A percentile compares a stretch with the other conserved stretches of the same genome.
phyloP scores from a whole-genome alignment of 2,113 vertebrate genomes.

The Argyrosomus japonicus region DNA sequence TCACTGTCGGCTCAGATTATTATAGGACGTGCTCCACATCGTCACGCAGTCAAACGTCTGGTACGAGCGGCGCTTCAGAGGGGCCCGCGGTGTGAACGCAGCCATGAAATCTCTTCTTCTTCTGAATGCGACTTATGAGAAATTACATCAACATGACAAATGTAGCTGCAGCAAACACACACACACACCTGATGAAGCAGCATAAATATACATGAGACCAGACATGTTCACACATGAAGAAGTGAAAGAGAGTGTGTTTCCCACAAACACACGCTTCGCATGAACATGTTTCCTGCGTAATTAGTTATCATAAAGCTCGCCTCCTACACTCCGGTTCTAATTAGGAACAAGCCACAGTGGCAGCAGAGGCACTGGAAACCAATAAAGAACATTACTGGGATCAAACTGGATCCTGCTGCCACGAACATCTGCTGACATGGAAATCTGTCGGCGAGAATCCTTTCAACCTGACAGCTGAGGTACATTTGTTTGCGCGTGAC shows the following conservation, averaged over 20 bases:
- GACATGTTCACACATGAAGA: not conserved
- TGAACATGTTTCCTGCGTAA: constrained; percentile 40
- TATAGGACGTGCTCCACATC: not conserved
- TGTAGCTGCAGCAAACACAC: constrained; percentile 40
- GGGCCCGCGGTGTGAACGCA: constrained; percentile 20
- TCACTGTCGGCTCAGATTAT: constrained; percentile 51
- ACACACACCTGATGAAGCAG: not conserved
- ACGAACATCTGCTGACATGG: constrained; percentile 37
- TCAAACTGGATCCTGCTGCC: constrained; percentile 50
- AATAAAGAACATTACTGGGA: constrained; percentile 44
- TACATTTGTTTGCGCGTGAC: not conserved
- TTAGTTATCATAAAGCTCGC: constrained; percentile 63
- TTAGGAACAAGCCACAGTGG: constrained; percentile 45
- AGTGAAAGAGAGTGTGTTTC: not conserved
- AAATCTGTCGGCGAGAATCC: not conserved
- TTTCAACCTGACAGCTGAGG: not conserved
- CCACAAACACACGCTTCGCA: constrained; percentile 4
- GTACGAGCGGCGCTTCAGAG: constrained; percentile 6
- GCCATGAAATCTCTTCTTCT: constrained; percentile 61
- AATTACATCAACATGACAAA: constrained; percentile 58
- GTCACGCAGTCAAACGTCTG: not conserved
- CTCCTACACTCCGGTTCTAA: constrained; percentile 70
- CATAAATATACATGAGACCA: not conserved
- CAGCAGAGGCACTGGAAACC: constrained; percentile 53
- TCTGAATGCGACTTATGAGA: constrained; percentile 38